Base-by-base conservation (phyloP, 2,888 invertebrate species). In the Acanthosoma haemorrhoidale region DNA sequence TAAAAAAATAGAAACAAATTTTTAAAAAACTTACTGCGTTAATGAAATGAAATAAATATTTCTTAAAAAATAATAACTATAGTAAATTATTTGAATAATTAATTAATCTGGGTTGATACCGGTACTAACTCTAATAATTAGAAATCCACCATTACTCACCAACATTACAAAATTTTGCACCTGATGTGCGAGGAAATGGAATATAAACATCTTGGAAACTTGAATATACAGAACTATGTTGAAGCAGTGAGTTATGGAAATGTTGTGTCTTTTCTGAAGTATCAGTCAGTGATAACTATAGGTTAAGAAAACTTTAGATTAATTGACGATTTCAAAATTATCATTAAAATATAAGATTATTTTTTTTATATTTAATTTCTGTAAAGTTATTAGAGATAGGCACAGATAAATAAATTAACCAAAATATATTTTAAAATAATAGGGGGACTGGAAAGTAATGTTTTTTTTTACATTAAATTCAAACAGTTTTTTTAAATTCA, bases 171-270 rank as follows among this genome's bases (percentile, higher is more conserved):
- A 96, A 97, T 76, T 91, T 89, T 0, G 94, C 96, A 1, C 96
- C 96, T 9, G 94, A 94, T 0, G 96, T 96, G 68, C 94, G 84
- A 0, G 96, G 96, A 80, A 95, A 97, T 0, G 96, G 96, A 75
- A 97, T 91, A 78, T 91, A 92, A 6, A 91, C 88, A 77, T 92
- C 92, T 72, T 82, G 82, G 73, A 80, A 82, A 38, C 81, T 80
- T n/a, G 80, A 80, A 72, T 81, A 80, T 4, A 80, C 70, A 18
- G 74, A 70, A 9, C 74, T 71, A 63, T 71, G 71, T 41, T 74
- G 74, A 60, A 75, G 69, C 18, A 74, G 63, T 38, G 73, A 73
- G 9, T 68, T 73, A 57, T 73, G 74, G 25, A 71, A 60, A 41
- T 68, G 69, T 58, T 72, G 67, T 16, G 73, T 39, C 66, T 72